These are phyloP conservation scores for Dolomedes plantarius DNA, from an alignment of 2,888 invertebrate genomes.

Conservation along the genomic window DNA sequence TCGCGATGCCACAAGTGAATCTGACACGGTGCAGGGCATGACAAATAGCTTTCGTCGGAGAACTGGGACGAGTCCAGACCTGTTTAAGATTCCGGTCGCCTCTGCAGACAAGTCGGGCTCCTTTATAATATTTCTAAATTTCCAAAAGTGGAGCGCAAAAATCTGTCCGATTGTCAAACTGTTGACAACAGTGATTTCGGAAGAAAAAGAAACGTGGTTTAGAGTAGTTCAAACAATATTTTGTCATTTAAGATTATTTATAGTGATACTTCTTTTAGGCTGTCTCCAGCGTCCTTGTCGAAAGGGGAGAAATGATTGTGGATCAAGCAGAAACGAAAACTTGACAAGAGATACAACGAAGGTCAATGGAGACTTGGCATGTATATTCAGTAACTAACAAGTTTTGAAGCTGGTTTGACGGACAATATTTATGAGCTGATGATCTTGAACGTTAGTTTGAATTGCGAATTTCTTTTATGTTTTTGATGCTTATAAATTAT, in stretches of 20 bases:
- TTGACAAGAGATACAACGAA: neutral
- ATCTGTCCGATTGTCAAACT: neutral
- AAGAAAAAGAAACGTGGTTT: neutral
- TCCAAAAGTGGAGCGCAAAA: neutral
- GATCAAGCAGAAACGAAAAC: neutral
- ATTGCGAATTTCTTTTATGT: too few species aligned
- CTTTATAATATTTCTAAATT: conserved; percentile 1
- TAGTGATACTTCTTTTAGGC: neutral
- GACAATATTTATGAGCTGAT: neutral
- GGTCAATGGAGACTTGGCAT: neutral
- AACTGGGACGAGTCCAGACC: neutral
- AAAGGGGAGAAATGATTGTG: neutral
- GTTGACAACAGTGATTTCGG: neutral
- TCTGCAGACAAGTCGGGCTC: neutral
- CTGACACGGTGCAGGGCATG: too few species aligned
- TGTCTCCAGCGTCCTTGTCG: neutral
- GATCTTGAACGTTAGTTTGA: too few species aligned
- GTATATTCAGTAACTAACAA: neutral
- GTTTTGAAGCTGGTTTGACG: neutral
- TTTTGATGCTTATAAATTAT: too few species aligned
- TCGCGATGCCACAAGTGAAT: neutral
- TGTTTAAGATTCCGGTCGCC: neutral
- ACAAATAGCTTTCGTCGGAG: neutral
- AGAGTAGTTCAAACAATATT: neutral
- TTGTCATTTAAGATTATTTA: neutral